phyloP scores from a whole-genome alignment of 2,797 vertebrate species.

The Anas bernieri region DNA sequence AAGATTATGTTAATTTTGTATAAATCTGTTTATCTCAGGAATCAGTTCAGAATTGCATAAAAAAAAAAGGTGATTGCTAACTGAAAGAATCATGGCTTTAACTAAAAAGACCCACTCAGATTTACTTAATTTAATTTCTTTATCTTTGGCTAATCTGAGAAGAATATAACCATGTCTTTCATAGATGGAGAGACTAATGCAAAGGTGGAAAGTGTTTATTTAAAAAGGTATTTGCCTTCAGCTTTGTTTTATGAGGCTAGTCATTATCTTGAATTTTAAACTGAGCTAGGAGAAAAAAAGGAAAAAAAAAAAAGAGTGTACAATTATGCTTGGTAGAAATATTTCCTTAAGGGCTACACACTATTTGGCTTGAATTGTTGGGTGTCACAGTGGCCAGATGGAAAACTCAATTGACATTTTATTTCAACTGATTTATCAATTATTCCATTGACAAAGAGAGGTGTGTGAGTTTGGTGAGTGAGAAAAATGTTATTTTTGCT shows the following conservation, averaged over 20 bases:
- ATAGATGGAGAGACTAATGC: not conserved
- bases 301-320: not conserved
- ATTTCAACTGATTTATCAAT: slow-evolving; percentile 75
- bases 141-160: not conserved
- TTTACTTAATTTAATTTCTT: not conserved
- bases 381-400: slow-evolving; percentile 70
- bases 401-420: slow-evolving; percentile 75
- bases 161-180: not conserved
- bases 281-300: not conserved
- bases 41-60: not conserved
- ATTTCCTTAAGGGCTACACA: slow-evolving; percentile 49
- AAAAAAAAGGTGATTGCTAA: not conserved
- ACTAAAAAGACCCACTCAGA: not conserved
- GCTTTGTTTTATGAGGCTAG: not conserved
- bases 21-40: not conserved
- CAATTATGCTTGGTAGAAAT: slow-evolving; percentile 32
- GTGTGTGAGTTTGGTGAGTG: slow-evolving; percentile 70
- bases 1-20: not conserved
- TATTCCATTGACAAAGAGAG: slow-evolving; percentile 75
- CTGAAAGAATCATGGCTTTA: not conserved
- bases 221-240: not conserved
- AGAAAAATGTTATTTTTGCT: slow-evolving; percentile 77
- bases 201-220: not conserved
- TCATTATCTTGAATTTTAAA: slow-evolving; percentile 10
- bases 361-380: slow-evolving; percentile 70